These are phyloP conservation scores for Panagrolaimus sp. DNA, from an alignment of 1,140 invertebrate species.

Conservation along the genomic window DNA sequence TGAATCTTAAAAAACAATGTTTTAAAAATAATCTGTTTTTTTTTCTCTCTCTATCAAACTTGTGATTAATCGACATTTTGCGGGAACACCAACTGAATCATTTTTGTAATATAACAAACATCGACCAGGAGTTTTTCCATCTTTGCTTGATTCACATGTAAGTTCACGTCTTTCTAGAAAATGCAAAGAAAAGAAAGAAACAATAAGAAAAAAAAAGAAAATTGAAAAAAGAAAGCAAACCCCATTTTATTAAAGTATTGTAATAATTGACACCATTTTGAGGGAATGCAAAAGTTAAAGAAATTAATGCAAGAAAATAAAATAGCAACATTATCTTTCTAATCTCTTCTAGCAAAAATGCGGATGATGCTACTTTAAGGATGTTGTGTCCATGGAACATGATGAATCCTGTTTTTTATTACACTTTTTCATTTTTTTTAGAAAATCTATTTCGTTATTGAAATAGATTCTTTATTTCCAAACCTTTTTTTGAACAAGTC, in stretches of 20 bases:
- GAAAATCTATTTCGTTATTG: no score
- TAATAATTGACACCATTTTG: constrained; percentile 4
- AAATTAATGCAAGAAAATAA: neutral
- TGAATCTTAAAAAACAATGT: neutral
- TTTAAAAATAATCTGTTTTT: neutral
- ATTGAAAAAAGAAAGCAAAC: neutral
- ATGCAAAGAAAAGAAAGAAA: neutral
- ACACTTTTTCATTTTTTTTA: no score
- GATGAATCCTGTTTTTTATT: no score
- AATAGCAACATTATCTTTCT: neutral
- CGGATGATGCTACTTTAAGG: no score
- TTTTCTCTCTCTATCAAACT: neutral
- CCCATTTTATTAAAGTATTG: constrained; percentile 13
- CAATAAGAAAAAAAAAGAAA: neutral
- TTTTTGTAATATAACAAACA: neutral
- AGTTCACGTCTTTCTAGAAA: constrained; percentile 4
- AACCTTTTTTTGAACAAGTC: no score
- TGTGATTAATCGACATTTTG: constrained; percentile 7
- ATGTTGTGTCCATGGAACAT: no score
- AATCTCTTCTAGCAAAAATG: no score
- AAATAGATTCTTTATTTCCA: no score
- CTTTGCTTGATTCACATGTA: neutral
- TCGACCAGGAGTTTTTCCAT: constrained; percentile 4
- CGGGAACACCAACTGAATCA: neutral
- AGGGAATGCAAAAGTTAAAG: neutral